Evolutionary conservation across 2,797 vertebrate species (phyloP), one percentile per base, ranked within the genome.

Genomic region (Tenualosa ilisha): DNA sequence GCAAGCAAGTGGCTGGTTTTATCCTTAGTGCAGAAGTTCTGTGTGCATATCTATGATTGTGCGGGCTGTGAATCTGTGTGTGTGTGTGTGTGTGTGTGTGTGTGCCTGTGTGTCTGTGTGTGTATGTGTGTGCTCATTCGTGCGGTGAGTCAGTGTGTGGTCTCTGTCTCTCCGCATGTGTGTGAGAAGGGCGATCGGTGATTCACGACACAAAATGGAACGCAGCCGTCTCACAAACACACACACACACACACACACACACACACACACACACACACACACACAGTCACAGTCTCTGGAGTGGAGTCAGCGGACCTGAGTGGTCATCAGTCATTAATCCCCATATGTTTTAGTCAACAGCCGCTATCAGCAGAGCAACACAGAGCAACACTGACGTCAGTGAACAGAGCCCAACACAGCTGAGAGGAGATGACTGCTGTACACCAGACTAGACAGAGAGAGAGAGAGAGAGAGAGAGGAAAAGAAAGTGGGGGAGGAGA

Each of bases 251-350:
- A 72, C 65, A 20, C 65, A 72, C 65, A 40, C 65, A 72, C 31
- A 40, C 31, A 72, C 31, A 84, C 53, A 87, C 54, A 63, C 81
- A 82, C 22, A 17, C 82, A 43, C 50, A 68, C 46, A 72, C 61
- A 81, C 51, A 65, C 86, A 82, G n/a, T 22, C 8, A 7, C 59
- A 5, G 22, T 63, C 59, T 24, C 59, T 63, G n/a, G 59, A 24
- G 22, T 24, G 24, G 26, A 79, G 72, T 3, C 31, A 37, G 37
- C 31, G 68, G 68, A 40, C 37, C 68, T 49, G 43, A 51, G 15
- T 83, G 53, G 83, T 88, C 84, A 88, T 83, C 84, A 81, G 87
- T 88, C 87, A 88, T 86, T 88, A 88, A 88, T 88, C 83, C 85
- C 82, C 83, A 86, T 84, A 88, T 65, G 61, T 75, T 86, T 88